phyloP scores from a whole-genome alignment of 1,140 invertebrate genomes.

The Acyrthosiphon pisum region DNA sequence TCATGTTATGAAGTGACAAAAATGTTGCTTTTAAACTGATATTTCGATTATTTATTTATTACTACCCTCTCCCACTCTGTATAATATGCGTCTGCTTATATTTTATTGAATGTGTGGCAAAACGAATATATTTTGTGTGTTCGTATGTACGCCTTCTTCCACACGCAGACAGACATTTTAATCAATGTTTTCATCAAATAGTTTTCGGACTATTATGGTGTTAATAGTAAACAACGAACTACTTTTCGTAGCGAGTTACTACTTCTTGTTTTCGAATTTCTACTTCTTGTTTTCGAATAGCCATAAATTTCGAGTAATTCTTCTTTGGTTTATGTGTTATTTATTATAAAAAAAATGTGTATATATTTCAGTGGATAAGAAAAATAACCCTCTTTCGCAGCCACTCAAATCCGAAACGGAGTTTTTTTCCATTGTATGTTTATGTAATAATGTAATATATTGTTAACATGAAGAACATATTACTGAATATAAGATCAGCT shows the following conservation, averaged over 20 bases:
- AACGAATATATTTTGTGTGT: not conserved
- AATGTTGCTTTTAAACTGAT: not conserved
- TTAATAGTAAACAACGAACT: not conserved
- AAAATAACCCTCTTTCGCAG: not conserved
- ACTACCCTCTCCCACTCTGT: not conserved
- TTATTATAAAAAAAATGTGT: conserved; percentile 32
- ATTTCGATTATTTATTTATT: not conserved
- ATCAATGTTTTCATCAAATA: conserved; percentile 3
- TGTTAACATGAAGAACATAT: conserved; percentile 15
- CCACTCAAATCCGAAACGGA: not conserved
- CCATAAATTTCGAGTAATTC: not conserved
- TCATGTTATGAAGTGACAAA: not conserved
- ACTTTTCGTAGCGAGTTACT: not conserved
- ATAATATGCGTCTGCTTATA: not conserved
- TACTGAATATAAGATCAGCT: conserved; percentile 31
- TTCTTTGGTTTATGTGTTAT: conserved; percentile 1
- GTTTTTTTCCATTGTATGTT: conserved; percentile 10
- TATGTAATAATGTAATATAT: conserved; percentile 26
- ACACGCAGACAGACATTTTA: not conserved
- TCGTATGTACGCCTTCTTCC: not conserved
- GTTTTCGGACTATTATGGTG: not conserved
- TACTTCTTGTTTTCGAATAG: not conserved
- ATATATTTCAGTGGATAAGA: not conserved
- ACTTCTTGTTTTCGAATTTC: not conserved
- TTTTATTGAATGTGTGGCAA: not conserved